Conservation (phyloP, 2,888 invertebrate species). For the Poecilobothrus nobilitatus region DNA sequence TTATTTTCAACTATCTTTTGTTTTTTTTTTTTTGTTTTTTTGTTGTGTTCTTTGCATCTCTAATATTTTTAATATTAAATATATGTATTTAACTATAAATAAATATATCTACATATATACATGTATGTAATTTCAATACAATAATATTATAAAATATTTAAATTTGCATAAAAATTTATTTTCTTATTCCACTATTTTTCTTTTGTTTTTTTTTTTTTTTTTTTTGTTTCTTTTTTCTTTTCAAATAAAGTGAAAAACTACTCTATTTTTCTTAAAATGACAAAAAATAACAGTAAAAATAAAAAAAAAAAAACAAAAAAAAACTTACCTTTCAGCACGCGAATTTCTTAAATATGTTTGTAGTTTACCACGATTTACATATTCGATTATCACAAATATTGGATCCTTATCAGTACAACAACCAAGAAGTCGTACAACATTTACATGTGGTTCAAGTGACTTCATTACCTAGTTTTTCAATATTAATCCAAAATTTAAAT, state of each 20-base stretch:
- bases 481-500: background rate
- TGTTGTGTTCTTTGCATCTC: too few species aligned
- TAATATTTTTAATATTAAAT: too few species aligned
- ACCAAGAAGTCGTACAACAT: conserved; percentile 78
- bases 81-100: too few species aligned
- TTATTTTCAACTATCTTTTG: too few species aligned
- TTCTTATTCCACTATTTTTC: too few species aligned
- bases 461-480: conserved; percentile 67
- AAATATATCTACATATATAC: too few species aligned
- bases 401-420: conserved; percentile 90
- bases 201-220: too few species aligned
- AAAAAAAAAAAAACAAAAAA: conserved; percentile 10
- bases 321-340: conserved; percentile 59
- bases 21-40: too few species aligned
- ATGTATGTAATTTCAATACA: too few species aligned
- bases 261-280: too few species aligned
- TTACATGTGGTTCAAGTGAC: conserved; percentile 79
- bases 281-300: background rate
- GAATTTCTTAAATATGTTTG: conserved; percentile 81
- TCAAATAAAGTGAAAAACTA: too few species aligned
- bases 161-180: background rate
- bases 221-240: background rate
- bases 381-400: conserved; percentile 86
- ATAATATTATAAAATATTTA: background rate
- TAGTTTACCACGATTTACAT: conserved; percentile 77